These are phyloP conservation scores for Tachina fera DNA, from an alignment of 2,888 invertebrate genomes.

Conservation along the genomic window DNA sequence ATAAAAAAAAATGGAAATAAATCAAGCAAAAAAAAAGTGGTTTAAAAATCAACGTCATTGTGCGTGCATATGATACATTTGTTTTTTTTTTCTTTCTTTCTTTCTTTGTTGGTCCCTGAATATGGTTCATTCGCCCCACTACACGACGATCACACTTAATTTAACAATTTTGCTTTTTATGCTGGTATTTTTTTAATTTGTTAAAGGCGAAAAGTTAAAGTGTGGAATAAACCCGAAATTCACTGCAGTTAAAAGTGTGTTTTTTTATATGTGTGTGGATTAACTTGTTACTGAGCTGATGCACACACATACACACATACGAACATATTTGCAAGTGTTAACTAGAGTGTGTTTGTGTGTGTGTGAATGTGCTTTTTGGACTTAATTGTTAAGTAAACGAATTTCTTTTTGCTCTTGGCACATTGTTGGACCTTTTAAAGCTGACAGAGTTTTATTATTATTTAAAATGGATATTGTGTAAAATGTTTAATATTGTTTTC, in stretches of 20 bases:
- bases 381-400: constrained; percentile 41
- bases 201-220: constrained; percentile 41
- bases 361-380: neutral
- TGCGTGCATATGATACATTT: constrained; percentile 30
- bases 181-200: constrained; percentile 3
- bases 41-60: constrained; percentile 22
- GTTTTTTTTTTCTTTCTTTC: neutral
- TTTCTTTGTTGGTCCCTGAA: constrained; percentile 28
- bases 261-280: constrained; percentile 12
- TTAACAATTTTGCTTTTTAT: constrained; percentile 45
- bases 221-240: constrained; percentile 40
- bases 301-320: too few species aligned
- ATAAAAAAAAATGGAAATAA: neutral
- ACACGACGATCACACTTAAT: constrained; percentile 55
- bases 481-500: neutral
- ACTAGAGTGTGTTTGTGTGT: neutral
- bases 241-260: neutral
- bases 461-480: constrained; percentile 2
- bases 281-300: constrained; percentile 4
- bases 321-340: neutral
- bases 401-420: constrained; percentile 11
- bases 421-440: neutral
- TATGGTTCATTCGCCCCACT: constrained; percentile 43
- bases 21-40: neutral
- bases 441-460: constrained; percentile 18